Percentiles rank a stretch among this genome's conserved stretches.
These are phyloP conservation scores for Polypedilum pembai DNA, from an alignment of 1,140 invertebrate species.

Conservation along the genomic window DNA sequence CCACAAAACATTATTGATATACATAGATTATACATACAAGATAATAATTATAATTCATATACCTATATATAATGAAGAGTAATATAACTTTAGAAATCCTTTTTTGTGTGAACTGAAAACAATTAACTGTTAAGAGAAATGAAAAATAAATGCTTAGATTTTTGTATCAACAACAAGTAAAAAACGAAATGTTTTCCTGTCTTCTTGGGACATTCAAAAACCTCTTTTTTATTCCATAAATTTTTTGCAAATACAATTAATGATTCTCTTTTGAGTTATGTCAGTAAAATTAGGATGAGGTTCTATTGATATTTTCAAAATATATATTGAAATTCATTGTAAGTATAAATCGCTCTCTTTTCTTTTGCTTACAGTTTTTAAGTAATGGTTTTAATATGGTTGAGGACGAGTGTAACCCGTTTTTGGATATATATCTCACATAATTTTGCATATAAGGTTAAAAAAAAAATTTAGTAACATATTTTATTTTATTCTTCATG, in stretches of 20 bases:
- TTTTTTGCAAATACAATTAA: not conserved
- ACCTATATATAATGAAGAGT: not conserved
- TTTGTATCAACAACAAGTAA: conserved; percentile 10
- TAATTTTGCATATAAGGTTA: no score
- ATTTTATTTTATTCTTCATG: no score
- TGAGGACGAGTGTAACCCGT: no score
- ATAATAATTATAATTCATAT: not conserved
- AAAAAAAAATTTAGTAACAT: no score
- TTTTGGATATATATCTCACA: no score
- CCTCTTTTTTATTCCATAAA: not conserved
- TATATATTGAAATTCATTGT: no score
- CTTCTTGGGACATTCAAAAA: not conserved
- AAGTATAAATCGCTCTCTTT: no score
- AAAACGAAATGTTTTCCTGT: not conserved
- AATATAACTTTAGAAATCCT: conserved; percentile 1
- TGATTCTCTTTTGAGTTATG: not conserved
- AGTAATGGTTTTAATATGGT: no score
- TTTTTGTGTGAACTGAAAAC: conserved; percentile 12
- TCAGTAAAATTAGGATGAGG: not conserved
- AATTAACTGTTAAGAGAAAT: not conserved
- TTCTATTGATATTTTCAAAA: no score
- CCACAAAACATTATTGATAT: not conserved
- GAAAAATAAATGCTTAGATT: conserved; percentile 15
- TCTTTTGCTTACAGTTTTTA: no score
- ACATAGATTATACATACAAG: not conserved